These are phyloP conservation scores for Ambastaia sidthimunki DNA, from an alignment of 2,797 vertebrate genomes.

Conservation along the genomic window DNA sequence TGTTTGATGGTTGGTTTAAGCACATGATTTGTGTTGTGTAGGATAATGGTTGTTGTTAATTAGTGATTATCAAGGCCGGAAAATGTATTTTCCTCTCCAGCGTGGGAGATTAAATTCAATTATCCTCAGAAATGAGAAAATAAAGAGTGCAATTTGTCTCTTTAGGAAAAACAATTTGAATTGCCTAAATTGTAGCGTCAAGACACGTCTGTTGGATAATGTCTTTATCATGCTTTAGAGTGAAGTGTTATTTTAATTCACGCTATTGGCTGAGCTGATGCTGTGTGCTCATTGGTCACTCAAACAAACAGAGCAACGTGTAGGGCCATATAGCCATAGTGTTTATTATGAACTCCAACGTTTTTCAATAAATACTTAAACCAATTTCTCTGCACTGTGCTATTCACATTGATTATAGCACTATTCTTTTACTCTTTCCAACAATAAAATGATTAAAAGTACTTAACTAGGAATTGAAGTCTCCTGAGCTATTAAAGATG, in stretches of 20 bases:
- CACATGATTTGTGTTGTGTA: conserved; percentile 52
- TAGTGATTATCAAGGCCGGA: conserved; percentile 65
- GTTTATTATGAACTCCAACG: too few species aligned
- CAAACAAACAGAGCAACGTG: too few species aligned
- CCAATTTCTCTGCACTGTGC: background rate
- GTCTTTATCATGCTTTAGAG: conserved; percentile 29
- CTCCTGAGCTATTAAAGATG: too few species aligned
- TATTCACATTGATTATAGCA: background rate
- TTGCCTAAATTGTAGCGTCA: background rate
- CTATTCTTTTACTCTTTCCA: background rate
- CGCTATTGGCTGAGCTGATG: background rate
- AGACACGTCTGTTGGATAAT: background rate
- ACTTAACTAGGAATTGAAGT: too few species aligned
- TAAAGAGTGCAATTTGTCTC: conserved; percentile 60
- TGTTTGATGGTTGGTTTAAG: conserved; percentile 12
- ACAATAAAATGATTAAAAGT: too few species aligned
- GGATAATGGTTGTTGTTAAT: conserved; percentile 67
- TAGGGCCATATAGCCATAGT: too few species aligned
- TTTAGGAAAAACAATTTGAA: conserved; percentile 17
- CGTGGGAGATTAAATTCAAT: conserved; percentile 70
- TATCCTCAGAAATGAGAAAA: conserved; percentile 61
- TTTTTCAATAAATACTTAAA: background rate
- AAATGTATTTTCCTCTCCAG: conserved; percentile 60
- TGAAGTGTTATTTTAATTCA: background rate
- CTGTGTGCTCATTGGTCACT: background rate